Evolutionary conservation across 1,140 invertebrate genomes (phyloP).

Genomic region (Matsumurasca onukii): DNA sequence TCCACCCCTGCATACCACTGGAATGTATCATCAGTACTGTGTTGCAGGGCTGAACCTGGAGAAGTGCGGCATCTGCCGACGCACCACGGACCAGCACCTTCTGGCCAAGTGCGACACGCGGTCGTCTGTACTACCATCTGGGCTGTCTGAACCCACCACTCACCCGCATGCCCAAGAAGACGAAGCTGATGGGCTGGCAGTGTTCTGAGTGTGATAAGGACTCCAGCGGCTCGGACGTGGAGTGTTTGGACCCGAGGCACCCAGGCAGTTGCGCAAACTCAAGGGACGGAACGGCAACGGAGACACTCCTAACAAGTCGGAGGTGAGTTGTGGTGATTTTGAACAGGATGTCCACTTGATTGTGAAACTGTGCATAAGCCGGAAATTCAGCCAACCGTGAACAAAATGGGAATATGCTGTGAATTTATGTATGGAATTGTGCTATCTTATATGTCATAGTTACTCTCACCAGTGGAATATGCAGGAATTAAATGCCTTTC

Average conservation of each 20-base stretch:
- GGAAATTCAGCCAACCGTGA: too few species aligned
- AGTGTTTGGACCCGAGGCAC: slow-evolving; percentile 75
- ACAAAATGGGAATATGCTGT: too few species aligned
- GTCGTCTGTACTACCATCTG: slow-evolving; percentile 89
- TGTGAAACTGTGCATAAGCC: too few species aligned
- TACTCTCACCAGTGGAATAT: too few species aligned
- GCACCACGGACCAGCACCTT: slow-evolving; percentile 80
- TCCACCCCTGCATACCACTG: too few species aligned
- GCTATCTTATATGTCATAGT: too few species aligned
- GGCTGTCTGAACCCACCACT: slow-evolving; percentile 91
- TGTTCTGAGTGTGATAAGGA: slow-evolving; percentile 87
- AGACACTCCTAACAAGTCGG: slow-evolving; percentile 19
- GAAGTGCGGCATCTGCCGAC: slow-evolving; percentile 83
- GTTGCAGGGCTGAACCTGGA: background rate
- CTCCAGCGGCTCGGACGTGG: slow-evolving; percentile 70
- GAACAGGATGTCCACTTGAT: too few species aligned
- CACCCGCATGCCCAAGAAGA: slow-evolving; percentile 91
- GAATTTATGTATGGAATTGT: too few species aligned
- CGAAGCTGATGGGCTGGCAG: slow-evolving; percentile 92
- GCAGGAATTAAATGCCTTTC: too few species aligned
- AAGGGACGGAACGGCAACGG: slow-evolving; percentile 36
- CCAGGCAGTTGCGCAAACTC: slow-evolving; percentile 58
- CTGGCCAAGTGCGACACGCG: slow-evolving; percentile 94
- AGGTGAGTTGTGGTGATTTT: too few species aligned
- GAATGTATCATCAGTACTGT: background rate